Evolutionary conservation across 2,888 invertebrate genomes (phyloP).

Genomic region (Acanthosepion esculentum): DNA sequence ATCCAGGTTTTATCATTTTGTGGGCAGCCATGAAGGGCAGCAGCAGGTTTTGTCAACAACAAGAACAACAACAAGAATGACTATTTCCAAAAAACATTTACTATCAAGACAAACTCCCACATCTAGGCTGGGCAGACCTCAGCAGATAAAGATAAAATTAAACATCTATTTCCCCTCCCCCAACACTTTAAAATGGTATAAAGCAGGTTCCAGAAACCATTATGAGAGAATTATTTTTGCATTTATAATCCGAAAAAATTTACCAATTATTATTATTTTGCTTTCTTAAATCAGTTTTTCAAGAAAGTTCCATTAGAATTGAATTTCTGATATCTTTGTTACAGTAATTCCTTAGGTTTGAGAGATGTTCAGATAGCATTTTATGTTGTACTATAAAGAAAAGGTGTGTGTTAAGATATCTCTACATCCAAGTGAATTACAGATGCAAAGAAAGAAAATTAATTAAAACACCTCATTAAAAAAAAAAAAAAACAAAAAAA

Average conservation of each 20-base stretch:
- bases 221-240: neutral
- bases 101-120: slow-evolving; percentile 8
- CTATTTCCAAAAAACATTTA: neutral
- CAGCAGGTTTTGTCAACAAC: neutral
- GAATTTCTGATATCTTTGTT: neutral
- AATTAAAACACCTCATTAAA: neutral
- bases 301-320: neutral
- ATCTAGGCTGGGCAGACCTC: slow-evolving; percentile 33
- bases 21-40: slow-evolving; percentile 23
- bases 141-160: neutral
- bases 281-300: neutral
- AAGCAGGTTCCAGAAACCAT: neutral
- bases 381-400: neutral
- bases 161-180: neutral
- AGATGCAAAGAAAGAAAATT: neutral
- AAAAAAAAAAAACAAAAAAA: neutral
- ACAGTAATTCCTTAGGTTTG: neutral
- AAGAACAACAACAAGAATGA: neutral
- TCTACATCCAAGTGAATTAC: neutral
- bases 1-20: neutral
- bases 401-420: neutral
- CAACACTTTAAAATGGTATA: neutral
- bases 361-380: neutral
- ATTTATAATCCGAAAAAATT: neutral
- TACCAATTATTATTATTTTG: neutral